Evolutionary conservation across 1,140 invertebrate species (phyloP).

Genomic region (Spodoptera litura): DNA sequence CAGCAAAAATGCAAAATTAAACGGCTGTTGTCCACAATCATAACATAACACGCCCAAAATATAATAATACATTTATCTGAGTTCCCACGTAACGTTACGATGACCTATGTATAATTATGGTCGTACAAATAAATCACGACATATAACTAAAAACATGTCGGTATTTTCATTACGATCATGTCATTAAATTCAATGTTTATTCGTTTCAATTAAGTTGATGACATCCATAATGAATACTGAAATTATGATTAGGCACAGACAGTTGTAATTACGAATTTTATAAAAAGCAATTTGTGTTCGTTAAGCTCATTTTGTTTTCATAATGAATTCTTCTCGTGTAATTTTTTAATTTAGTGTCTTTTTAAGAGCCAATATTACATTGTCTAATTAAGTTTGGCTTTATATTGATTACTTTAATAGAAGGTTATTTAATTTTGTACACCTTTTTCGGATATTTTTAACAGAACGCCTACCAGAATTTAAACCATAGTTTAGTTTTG

Average conservation of each 20-base stretch:
- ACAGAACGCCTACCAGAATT: no score
- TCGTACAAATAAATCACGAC: slow-evolving; percentile 11
- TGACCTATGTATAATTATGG: neutral
- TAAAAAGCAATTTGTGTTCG: slow-evolving; percentile 11
- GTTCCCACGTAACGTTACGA: no score
- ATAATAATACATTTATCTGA: no score
- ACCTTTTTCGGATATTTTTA: no score
- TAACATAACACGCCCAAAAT: no score
- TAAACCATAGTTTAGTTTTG: no score
- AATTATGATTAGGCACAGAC: slow-evolving; percentile 4
- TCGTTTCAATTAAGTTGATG: slow-evolving; percentile 23
- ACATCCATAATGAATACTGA: slow-evolving; percentile 28
- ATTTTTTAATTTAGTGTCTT: slow-evolving; percentile 2
- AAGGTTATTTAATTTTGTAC: no score
- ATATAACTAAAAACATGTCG: neutral
- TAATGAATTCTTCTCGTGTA: slow-evolving; percentile 9
- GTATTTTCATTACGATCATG: neutral
- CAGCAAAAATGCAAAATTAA: no score
- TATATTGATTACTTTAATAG: no score
- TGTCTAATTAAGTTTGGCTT: no score
- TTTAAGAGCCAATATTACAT: neutral
- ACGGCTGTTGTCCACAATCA: no score
- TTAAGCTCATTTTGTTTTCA: slow-evolving; percentile 22
- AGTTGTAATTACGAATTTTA: slow-evolving; percentile 24
- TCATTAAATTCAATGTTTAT: neutral